Evolutionary conservation across 2,113 vertebrate genomes (phyloP), one percentile per base, ranked within the genome.

Genomic region (Alligator mississippiensis): DNA sequence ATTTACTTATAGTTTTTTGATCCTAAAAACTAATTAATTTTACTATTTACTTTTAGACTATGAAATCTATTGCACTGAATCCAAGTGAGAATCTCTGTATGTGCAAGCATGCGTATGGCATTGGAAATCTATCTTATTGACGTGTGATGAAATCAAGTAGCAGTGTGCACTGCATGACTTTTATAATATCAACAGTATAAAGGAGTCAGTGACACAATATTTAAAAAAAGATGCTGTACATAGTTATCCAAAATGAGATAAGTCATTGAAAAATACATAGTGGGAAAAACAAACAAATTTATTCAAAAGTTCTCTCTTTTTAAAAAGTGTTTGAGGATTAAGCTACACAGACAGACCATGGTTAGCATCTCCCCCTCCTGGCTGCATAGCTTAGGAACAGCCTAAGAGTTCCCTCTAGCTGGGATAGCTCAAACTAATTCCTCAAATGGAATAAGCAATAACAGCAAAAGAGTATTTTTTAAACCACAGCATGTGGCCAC

Each of bases 1-100:
- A 91, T 60, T 77, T 97, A 90, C 91, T 89, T 90, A 93, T 96
- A 96, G 84, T 47, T 64, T 28, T 25, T 21, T 75, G 89, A 83
- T 63, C 92, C 83, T 87, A 93, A 93, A 93, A 84, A 30, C 90
- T 84, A 93, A 96, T 97, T 97, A 94, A 93, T 91, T 79, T 68
- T 38, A 74, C 91, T 94, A 77, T 96, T 95, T 95, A 93, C 92
- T 92, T 91, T 27, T 75, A 77, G 80, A 76, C 70, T 95, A 61
- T 84, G 94, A 64, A 89, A 87, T 92, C 54, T 38, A 88, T 88
- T 83, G 84, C 38, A 79, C 80, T 64, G 90, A 57, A 85, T 47
- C 0, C 90, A 68, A n/a, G 79, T 86, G 90, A 96, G 77, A 93
- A 75, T 13, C 55, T 8, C 8, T 66, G 75, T 8, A 1, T 4